A percentile compares a stretch with the other conserved stretches of the same genome.
phyloP scores from a whole-genome alignment of 2,113 vertebrate genomes.

The Diadophis punctatus region DNA sequence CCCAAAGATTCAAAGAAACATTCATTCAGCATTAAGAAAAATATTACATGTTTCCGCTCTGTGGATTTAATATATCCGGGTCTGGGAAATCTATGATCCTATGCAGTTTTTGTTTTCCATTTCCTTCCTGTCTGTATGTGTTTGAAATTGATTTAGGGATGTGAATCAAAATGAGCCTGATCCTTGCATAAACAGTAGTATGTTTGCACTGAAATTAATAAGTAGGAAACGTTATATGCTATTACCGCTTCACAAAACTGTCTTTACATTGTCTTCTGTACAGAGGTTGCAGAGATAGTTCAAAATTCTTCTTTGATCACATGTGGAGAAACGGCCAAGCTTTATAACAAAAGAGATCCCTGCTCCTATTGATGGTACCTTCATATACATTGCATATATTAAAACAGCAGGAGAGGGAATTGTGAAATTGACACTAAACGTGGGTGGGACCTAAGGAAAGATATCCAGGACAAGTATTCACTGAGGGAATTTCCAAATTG shows the following conservation, averaged over 20 bases:
- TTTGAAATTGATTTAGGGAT: background rate
- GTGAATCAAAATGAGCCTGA: background rate
- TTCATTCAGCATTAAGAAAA: background rate
- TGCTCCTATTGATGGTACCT: background rate
- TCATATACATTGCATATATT: constrained; percentile 4
- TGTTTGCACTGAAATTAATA: background rate
- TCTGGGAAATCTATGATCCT: background rate
- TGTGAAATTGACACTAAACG: constrained; percentile 3
- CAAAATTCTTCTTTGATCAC: background rate
- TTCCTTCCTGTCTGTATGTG: background rate
- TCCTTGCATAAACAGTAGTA: background rate
- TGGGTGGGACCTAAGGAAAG: background rate
- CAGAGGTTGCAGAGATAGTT: background rate
- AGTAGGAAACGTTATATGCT: background rate
- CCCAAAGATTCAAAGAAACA: background rate
- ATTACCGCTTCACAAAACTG: background rate
- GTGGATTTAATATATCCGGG: background rate
- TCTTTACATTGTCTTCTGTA: background rate
- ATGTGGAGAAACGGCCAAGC: background rate
- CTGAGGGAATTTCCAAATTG: background rate
- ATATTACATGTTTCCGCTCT: background rate
- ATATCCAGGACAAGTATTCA: background rate
- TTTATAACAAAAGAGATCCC: constrained; percentile 6
- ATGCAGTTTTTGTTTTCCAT: background rate
- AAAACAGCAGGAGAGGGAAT: background rate